These are phyloP conservation scores for Petrocephalus microphthalmus DNA, from an alignment of 2,113 vertebrate genomes.

Conservation along the genomic window DNA sequence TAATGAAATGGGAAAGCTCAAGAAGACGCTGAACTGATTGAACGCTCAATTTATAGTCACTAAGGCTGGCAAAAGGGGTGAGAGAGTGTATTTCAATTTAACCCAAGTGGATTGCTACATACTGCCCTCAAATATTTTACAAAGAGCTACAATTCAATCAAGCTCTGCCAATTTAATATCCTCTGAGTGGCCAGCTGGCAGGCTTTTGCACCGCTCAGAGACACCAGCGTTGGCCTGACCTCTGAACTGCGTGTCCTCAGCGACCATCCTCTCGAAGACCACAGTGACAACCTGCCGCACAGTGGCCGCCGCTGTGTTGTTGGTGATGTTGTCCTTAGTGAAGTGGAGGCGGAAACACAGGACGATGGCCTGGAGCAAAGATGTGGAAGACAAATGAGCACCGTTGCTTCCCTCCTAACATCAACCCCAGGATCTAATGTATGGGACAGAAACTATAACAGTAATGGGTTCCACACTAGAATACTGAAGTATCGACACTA, in stretches of 20 bases:
- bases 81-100: neutral
- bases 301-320: conserved; percentile 94
- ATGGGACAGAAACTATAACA: no score
- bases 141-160: neutral
- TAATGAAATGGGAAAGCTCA: neutral
- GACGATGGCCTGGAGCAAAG: conserved; percentile 80
- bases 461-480: no score
- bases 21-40: neutral
- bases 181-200: neutral
- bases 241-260: conserved; percentile 87
- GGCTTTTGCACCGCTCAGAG: neutral
- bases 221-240: conserved; percentile 53
- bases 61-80: neutral
- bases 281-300: conserved; percentile 96
- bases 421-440: neutral
- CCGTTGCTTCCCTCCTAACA: neutral
- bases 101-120: neutral
- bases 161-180: neutral
- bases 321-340: conserved; percentile 98
- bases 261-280: conserved; percentile 97
- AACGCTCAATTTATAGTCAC: neutral
- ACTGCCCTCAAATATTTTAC: neutral
- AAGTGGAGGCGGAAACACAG: conserved; percentile 97
- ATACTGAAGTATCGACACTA: neutral
- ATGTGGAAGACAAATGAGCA: neutral